A percentile compares a stretch with the other conserved stretches of the same genome.
These are phyloP conservation scores for Loxodonta africana DNA, from an alignment of 2,113 vertebrate genomes.

Conservation along the genomic window DNA sequence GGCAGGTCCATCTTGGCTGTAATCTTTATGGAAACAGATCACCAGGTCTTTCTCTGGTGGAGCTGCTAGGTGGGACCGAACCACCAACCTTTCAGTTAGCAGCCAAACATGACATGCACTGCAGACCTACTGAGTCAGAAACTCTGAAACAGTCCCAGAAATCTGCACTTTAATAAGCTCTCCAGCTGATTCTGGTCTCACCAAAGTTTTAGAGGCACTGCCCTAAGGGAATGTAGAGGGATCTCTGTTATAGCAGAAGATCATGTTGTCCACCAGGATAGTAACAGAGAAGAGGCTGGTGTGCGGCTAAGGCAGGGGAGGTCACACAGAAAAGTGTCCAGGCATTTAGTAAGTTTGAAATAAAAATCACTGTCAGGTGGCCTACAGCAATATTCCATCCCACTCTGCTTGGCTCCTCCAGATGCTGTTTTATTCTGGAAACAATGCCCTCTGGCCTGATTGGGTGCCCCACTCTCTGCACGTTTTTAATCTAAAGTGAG, in stretches of 20 bases:
- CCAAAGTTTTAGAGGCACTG: not conserved
- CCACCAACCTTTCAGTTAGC: not conserved
- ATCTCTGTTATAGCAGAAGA: not conserved
- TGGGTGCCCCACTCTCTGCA: not conserved
- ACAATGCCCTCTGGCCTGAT: not conserved
- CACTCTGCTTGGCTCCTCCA: not conserved
- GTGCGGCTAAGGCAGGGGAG: not conserved
- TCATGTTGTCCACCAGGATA: rapidly evolving
- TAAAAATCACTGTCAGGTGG: not conserved
- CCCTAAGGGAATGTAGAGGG: not conserved
- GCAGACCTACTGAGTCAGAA: not conserved
- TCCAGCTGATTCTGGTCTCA: not conserved
- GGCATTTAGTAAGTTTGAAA: not conserved
- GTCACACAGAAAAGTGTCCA: not conserved
- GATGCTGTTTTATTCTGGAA: conserved; percentile 49
- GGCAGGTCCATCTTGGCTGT: no score
- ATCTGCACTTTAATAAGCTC: not conserved
- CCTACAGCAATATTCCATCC: not conserved
- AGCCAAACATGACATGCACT: not conserved
- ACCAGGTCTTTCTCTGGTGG: not conserved
- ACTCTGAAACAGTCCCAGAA: not conserved
- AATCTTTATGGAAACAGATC: not conserved
- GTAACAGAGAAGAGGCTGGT: not conserved
- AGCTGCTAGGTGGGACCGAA: not conserved
- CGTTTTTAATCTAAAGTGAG: not conserved